A percentile compares a stretch with the other conserved stretches of the same genome.
Evolutionary conservation across 2,797 vertebrate genomes (phyloP).

Genomic region (Brotula barbata): DNA sequence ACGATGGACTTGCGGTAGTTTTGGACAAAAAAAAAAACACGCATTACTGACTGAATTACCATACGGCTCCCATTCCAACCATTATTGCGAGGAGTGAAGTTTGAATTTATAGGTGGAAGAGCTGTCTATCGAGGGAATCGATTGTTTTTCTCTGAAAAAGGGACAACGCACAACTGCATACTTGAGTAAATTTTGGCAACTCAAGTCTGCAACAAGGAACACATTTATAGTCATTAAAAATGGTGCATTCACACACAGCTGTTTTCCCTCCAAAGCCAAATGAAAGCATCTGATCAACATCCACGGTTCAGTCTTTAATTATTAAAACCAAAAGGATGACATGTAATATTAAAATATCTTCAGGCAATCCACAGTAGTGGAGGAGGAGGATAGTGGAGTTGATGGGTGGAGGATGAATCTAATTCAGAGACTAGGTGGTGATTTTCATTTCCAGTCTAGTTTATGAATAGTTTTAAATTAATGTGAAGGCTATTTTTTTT

Average conservation of each 20-base stretch:
- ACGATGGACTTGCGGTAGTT: constrained; percentile 1
- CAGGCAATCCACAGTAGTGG: constrained; percentile 63
- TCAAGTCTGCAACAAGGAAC: constrained; percentile 31
- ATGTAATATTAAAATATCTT: constrained; percentile 81
- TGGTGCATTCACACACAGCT: constrained; percentile 53
- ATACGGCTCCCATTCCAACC: no score
- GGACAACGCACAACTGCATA: constrained; percentile 26
- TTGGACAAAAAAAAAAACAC: constrained; percentile 1
- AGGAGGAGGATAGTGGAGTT: constrained; percentile 42
- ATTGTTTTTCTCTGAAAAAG: constrained; percentile 42
- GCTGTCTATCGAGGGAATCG: constrained; percentile 24
- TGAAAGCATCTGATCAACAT: constrained; percentile 78
- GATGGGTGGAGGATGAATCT: constrained; percentile 39
- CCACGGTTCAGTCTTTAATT: constrained; percentile 72
- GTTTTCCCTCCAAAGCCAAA: constrained; percentile 53
- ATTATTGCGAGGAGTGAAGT: constrained; percentile 12
- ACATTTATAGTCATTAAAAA: constrained; percentile 48
- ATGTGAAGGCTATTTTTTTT: constrained; percentile 30
- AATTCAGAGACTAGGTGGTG: constrained; percentile 55
- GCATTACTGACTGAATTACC: constrained; percentile 13
- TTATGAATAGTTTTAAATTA: constrained; percentile 50
- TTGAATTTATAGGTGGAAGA: constrained; percentile 38
- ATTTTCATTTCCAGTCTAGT: constrained; percentile 63
- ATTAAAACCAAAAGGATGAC: constrained; percentile 79
- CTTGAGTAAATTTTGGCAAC: constrained; percentile 13